Evolutionary conservation across 2,888 invertebrate species (phyloP).

Genomic region (Herminia tarsipennalis): DNA sequence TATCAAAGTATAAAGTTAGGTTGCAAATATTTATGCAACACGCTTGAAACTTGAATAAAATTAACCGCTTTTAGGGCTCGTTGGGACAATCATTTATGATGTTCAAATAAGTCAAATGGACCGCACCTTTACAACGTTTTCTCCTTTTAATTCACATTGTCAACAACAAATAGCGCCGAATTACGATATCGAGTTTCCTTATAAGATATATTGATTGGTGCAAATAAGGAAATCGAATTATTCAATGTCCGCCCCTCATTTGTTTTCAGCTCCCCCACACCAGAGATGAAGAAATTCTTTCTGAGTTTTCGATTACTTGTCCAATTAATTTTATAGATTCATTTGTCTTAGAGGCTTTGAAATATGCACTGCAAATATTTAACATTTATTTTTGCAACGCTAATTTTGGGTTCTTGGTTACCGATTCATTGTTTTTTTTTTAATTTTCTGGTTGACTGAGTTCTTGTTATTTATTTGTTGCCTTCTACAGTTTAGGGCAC

Average conservation of each 20-base stretch:
- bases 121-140: constrained; percentile 25
- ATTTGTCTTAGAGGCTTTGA: constrained; percentile 80
- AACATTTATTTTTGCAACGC: constrained; percentile 38
- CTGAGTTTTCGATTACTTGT: constrained; percentile 85
- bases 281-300: constrained; percentile 85
- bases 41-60: too few relatives aligned
- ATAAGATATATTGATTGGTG: constrained; percentile 83
- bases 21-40: too few relatives aligned
- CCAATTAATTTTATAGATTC: constrained; percentile 86
- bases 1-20: too few relatives aligned
- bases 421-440: constrained; percentile 20
- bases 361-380: constrained; percentile 60
- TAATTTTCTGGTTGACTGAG: constrained; percentile 4
- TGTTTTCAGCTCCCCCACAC: constrained; percentile 80
- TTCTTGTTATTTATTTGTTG: constrained; percentile 1
- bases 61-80: too few relatives aligned
- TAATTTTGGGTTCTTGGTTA: constrained; percentile 26
- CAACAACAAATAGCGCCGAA: constrained; percentile 55
- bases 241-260: constrained; percentile 86
- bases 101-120: too few relatives aligned
- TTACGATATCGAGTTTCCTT: constrained; percentile 72
- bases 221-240: constrained; percentile 86
- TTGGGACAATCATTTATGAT: too few relatives aligned
- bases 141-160: constrained; percentile 36
- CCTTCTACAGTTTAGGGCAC: too few relatives aligned